Percentiles rank a stretch among this genome's conserved stretches.
These are phyloP conservation scores for Poeciliopsis turrubarensis DNA, from an alignment of 2,113 vertebrate species.

Conservation along the genomic window DNA sequence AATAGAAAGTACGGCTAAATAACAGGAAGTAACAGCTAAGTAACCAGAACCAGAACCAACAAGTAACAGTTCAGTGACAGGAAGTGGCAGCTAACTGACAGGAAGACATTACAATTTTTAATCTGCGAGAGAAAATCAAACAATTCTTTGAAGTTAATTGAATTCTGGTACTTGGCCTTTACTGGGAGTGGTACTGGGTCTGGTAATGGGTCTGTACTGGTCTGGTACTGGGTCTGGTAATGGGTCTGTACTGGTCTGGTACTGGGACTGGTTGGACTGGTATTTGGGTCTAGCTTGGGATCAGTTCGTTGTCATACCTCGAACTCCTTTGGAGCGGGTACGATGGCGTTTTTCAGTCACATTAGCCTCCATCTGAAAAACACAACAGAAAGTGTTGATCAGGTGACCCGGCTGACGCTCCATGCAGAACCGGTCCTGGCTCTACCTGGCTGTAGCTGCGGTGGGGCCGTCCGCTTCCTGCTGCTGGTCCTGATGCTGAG, in stretches of 20 bases:
- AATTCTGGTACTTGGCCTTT: neutral
- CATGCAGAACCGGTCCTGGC: no score
- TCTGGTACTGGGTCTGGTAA: neutral
- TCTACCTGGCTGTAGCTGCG: slow-evolving; percentile 58
- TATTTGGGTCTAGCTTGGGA: no score
- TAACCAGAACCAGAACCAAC: no score
- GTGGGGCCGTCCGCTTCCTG: slow-evolving; percentile 26
- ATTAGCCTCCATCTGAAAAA: slow-evolving; percentile 96
- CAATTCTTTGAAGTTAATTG: neutral
- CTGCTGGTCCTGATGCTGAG: slow-evolving; percentile 37
- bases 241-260: no score
- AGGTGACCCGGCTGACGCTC: no score
- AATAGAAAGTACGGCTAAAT: no score
- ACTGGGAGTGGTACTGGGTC: neutral
- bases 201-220: no score
- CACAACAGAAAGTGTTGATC: neutral
- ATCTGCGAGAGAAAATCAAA: neutral
- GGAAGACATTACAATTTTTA: neutral
- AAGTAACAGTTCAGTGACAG: no score
- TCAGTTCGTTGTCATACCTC: slow-evolving; percentile 79
- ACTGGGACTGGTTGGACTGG: neutral
- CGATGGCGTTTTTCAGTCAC: slow-evolving; percentile 94
- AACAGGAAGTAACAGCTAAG: no score
- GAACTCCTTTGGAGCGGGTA: slow-evolving; percentile 97
- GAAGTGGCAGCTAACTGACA: no score